phyloP scores from a whole-genome alignment of 2,888 invertebrate species.

The Spialia ferax region DNA sequence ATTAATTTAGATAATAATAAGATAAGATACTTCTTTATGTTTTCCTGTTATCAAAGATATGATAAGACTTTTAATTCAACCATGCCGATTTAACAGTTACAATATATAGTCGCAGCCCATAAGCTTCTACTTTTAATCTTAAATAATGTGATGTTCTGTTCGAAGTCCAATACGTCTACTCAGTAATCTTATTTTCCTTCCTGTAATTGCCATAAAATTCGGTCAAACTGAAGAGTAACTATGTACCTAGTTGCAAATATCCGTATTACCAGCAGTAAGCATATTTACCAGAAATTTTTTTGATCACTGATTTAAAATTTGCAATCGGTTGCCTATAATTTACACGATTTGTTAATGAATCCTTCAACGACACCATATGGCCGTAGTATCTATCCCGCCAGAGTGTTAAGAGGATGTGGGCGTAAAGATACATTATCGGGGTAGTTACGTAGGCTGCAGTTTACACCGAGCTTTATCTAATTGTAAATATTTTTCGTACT shows the following conservation, averaged over 20 bases:
- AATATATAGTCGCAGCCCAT: background rate
- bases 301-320: no score
- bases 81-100: background rate
- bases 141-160: no score
- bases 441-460: conserved; percentile 48
- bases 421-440: conserved; percentile 46
- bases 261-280: no score
- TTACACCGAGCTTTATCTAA: conserved; percentile 51
- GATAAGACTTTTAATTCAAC: background rate
- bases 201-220: no score
- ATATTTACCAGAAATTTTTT: no score
- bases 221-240: no score
- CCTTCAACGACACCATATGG: conserved; percentile 8
- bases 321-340: background rate
- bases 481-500: conserved; percentile 45
- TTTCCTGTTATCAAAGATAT: background rate
- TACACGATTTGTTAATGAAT: conserved; percentile 10
- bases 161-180: no score
- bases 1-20: background rate
- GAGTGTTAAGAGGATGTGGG: conserved; percentile 33
- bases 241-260: no score
- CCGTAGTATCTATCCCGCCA: conserved; percentile 38
- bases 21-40: background rate
- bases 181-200: no score
- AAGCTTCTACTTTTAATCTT: background rate